Percentiles rank a stretch among this genome's conserved stretches.
phyloP scores from a whole-genome alignment of 2,888 invertebrate genomes.

The Mechanitis messenoides region DNA sequence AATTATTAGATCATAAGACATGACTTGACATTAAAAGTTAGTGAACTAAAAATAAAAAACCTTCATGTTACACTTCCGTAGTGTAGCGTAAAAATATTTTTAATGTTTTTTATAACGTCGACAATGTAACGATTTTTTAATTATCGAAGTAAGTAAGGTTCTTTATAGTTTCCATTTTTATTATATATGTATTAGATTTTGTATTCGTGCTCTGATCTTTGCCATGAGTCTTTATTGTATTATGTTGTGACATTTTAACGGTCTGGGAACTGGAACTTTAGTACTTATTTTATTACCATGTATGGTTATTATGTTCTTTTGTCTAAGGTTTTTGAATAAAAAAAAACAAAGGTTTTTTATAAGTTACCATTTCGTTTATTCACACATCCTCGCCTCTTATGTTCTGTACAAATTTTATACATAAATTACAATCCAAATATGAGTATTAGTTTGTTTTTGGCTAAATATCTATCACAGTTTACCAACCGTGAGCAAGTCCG shows the following conservation, averaged over 20 bases:
- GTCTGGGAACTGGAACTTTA: conserved; percentile 22
- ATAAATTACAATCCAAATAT: conserved; percentile 66
- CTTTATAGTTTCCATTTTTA: conserved; percentile 13
- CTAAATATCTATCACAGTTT: conserved; percentile 66
- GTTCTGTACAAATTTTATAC: conserved; percentile 55
- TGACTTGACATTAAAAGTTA: background rate
- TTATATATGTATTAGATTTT: conserved; percentile 10
- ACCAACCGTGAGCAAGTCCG: conserved; percentile 58
- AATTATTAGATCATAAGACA: background rate
- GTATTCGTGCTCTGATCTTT: background rate
- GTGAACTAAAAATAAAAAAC: background rate
- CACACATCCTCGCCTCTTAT: conserved; percentile 66
- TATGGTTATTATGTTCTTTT: conserved; percentile 15
- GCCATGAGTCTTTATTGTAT: conserved; percentile 4
- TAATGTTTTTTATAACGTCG: conserved; percentile 8
- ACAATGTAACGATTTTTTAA: conserved; percentile 6
- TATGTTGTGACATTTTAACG: conserved; percentile 26
- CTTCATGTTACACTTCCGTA: background rate
- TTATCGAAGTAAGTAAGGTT: conserved; percentile 13
- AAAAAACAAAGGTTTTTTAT: conserved; percentile 23
- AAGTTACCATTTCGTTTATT: conserved; percentile 60
- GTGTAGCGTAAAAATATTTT: too few relatives aligned
- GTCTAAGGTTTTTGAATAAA: conserved; percentile 13
- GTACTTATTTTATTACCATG: conserved; percentile 12
- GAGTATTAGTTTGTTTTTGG: conserved; percentile 64